Conservation (phyloP, 1,140 invertebrate species). For the Mactra quadrangularis region DNA sequence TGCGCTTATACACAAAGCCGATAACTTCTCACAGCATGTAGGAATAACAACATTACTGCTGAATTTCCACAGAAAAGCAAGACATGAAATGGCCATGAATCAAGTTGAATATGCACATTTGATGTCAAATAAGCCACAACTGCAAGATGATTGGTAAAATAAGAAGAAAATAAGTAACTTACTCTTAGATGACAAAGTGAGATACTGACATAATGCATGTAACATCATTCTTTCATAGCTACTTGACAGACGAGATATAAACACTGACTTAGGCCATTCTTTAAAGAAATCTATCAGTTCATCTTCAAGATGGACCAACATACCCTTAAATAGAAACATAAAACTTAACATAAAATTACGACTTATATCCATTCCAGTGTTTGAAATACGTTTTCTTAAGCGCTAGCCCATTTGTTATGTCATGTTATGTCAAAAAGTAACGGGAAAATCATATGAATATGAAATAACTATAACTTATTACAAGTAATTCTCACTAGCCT, state of each 20-base stretch:
- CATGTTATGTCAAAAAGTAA: too few species aligned
- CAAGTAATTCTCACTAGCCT: too few species aligned
- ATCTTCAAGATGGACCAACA: constrained; percentile 77
- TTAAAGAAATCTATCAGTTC: constrained; percentile 80
- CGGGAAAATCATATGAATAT: too few species aligned
- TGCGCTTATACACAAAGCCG: too few species aligned
- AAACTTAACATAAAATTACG: too few species aligned
- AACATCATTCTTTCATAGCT: constrained; percentile 82
- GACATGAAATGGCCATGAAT: neutral
- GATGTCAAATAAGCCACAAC: neutral
- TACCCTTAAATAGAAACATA: constrained; percentile 75
- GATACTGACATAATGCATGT: constrained; percentile 82
- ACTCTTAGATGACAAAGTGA: constrained; percentile 81
- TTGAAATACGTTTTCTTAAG: too few species aligned
- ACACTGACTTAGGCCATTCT: constrained; percentile 79
- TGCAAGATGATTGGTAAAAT: too few species aligned
- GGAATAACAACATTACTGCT: neutral
- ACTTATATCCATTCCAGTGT: too few species aligned
- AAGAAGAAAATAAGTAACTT: neutral
- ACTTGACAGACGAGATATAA: constrained; percentile 74
- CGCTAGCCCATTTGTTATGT: too few species aligned
- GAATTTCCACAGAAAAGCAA: neutral
- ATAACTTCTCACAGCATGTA: too few species aligned
- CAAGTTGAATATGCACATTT: neutral
- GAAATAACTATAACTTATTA: too few species aligned